These are phyloP conservation scores for Malaclemys terrapin DNA, from an alignment of 2,113 vertebrate species.

Conservation along the genomic window DNA sequence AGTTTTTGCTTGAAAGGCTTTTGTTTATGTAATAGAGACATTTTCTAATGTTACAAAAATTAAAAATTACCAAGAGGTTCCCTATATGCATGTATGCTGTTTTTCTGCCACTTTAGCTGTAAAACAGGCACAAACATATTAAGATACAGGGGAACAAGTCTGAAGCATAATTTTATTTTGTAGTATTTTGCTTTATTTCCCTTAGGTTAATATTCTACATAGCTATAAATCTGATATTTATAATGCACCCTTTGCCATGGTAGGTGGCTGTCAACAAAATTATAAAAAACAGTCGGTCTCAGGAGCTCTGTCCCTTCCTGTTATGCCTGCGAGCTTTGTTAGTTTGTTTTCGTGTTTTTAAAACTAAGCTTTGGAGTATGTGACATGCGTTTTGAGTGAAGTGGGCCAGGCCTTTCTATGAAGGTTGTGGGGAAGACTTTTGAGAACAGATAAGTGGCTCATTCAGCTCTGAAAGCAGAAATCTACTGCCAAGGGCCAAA, in stretches of 20 bases:
- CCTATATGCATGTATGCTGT: not conserved
- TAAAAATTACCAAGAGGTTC: not conserved
- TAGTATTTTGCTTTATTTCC: not conserved
- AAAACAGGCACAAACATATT: not conserved
- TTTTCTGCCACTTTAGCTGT: not conserved
- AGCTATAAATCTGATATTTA: not conserved
- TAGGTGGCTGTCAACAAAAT: not conserved
- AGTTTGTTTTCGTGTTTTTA: not conserved
- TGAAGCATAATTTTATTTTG: not conserved
- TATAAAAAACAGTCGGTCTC: not conserved
- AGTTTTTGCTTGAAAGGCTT: not conserved
- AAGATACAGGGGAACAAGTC: not conserved
- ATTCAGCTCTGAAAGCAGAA: not conserved
- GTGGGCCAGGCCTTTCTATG: not conserved
- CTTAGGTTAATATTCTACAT: not conserved
- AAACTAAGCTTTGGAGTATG: not conserved
- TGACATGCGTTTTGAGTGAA: not conserved
- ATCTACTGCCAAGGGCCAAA: not conserved
- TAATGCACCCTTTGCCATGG: not conserved
- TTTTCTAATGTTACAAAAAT: not conserved
- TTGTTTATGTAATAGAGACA: not conserved
- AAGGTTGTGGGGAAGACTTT: not conserved
- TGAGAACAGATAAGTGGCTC: not conserved
- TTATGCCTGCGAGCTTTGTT: not conserved
- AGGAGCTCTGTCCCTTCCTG: not conserved